Evolutionary conservation across 2,888 invertebrate genomes (phyloP).

Genomic region (Rhagium mordax): DNA sequence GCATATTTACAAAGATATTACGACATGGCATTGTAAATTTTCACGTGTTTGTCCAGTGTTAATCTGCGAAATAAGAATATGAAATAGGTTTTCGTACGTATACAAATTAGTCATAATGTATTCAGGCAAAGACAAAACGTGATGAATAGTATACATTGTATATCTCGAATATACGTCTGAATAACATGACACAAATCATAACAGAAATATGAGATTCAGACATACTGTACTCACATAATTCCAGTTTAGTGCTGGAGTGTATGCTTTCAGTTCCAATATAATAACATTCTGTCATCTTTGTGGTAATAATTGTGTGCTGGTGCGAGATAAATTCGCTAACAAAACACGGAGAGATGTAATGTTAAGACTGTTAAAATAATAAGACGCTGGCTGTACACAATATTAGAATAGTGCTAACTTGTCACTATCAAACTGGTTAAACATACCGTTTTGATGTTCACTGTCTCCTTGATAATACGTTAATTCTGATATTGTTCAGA

Average conservation of each 20-base stretch:
- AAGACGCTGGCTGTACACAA: conserved; percentile 59
- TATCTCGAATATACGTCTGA: conserved; percentile 44
- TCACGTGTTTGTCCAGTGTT: conserved; percentile 2
- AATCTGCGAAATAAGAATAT: conserved; percentile 11
- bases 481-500: conserved; percentile 37
- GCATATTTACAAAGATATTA: neutral
- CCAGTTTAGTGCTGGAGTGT: conserved; percentile 48
- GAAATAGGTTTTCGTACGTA: conserved; percentile 9
- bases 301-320: conserved; percentile 66
- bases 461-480: conserved; percentile 46
- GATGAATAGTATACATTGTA: conserved; percentile 36
- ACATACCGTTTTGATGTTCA: conserved; percentile 61
- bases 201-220: conserved; percentile 61
- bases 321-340: conserved; percentile 67
- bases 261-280: conserved; percentile 65
- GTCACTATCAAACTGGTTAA: conserved; percentile 64
- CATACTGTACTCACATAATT: conserved; percentile 60
- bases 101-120: conserved; percentile 31
- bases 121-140: conserved; percentile 36
- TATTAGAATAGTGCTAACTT: conserved; percentile 64
- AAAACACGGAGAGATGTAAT: conserved; percentile 63
- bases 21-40: neutral
- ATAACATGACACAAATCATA: conserved; percentile 59
- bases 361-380: conserved; percentile 57
- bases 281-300: conserved; percentile 66